Conservation (phyloP, 2,888 invertebrate genomes). For the Orthosia gothica region DNA sequence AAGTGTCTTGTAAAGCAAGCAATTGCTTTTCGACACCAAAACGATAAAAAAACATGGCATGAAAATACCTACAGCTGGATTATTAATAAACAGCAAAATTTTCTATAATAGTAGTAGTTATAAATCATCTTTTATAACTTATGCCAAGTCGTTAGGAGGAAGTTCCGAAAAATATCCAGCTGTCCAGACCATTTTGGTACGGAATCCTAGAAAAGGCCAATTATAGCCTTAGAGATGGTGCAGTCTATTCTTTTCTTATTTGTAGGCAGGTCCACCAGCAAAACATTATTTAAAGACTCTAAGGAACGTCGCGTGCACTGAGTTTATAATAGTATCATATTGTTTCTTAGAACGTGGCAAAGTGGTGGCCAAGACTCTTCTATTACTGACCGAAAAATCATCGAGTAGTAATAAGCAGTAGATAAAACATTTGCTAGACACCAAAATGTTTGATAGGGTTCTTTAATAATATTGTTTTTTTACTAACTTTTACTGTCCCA, state of each 20-base stretch:
- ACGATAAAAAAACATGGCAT: not conserved
- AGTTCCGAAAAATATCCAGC: no score
- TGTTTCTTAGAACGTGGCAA: not conserved
- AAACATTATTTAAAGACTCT: conserved; percentile 5
- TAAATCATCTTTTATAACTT: no score
- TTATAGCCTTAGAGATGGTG: conserved; percentile 13
- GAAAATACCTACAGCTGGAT: not conserved
- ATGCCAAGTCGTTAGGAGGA: no score
- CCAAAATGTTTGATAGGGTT: no score
- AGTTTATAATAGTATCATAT: conserved; percentile 21
- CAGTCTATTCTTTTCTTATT: conserved; percentile 14
- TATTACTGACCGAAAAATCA: not conserved
- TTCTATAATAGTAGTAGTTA: no score
- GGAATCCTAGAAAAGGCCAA: not conserved
- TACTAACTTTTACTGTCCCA: no score
- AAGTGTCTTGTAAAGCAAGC: not conserved
- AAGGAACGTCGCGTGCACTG: conserved; percentile 7
- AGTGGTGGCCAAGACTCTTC: no score
- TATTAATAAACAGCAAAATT: not conserved
- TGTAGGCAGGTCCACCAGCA: not conserved
- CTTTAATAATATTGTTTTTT: no score
- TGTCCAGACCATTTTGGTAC: no score
- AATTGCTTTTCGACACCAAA: not conserved
- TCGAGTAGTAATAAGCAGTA: not conserved
- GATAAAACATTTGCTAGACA: no score